Percentiles rank a stretch among this genome's conserved stretches.
These are phyloP conservation scores for Passer montanus DNA, from an alignment of 2,113 vertebrate genomes.

Conservation along the genomic window DNA sequence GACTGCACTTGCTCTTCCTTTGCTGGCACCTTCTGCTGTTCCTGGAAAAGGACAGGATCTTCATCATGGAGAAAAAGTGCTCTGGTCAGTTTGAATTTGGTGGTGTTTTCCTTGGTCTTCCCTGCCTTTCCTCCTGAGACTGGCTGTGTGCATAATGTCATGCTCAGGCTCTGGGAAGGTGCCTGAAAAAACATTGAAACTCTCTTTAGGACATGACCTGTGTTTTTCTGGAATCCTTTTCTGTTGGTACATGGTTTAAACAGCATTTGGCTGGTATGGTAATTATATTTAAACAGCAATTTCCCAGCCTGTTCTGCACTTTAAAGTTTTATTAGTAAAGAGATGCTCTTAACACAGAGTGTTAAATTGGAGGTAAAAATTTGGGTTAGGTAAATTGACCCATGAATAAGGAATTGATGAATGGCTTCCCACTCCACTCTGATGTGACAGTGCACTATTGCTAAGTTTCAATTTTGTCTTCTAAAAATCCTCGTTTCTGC, in stretches of 20 bases:
- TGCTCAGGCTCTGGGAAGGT: neutral
- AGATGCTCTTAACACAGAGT: neutral
- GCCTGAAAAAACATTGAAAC: neutral
- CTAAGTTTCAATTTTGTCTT: neutral
- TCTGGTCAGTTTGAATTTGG: neutral
- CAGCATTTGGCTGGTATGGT: neutral
- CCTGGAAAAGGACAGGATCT: neutral
- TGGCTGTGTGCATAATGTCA: neutral
- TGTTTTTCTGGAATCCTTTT: neutral
- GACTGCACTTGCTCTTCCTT: neutral
- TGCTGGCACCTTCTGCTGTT: neutral
- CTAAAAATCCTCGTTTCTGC: neutral
- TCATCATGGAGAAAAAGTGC: neutral
- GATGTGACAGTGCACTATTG: rapidly evolving
- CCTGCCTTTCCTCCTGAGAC: neutral
- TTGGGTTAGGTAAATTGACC: neutral
- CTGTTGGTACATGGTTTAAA: neutral
- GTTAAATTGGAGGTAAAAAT: neutral
- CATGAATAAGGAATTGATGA: neutral
- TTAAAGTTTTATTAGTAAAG: neutral
- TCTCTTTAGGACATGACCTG: neutral
- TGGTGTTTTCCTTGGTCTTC: neutral
- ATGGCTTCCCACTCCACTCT: neutral
- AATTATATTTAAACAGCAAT: neutral
- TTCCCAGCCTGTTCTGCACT: neutral